phyloP scores from a whole-genome alignment of 2,113 vertebrate species.

The Bubalus kerabau region DNA sequence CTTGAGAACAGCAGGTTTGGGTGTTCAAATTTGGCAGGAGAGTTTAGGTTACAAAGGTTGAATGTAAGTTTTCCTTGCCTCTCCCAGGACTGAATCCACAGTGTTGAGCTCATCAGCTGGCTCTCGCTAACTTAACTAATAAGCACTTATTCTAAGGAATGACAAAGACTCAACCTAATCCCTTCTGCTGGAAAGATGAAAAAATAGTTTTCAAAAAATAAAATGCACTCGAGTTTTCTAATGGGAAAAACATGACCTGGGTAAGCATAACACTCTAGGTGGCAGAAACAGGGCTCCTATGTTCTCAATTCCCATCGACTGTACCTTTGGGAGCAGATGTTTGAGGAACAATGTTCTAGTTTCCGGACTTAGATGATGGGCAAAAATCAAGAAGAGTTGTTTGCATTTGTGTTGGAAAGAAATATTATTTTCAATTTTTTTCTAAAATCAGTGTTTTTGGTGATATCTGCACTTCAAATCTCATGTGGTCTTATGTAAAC shows the following conservation, averaged over 20 bases:
- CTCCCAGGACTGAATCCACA: neutral
- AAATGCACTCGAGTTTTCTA: conserved; percentile 8
- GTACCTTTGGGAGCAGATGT: neutral
- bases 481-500: neutral
- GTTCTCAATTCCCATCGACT: neutral
- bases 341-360: neutral
- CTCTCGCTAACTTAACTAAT: neutral
- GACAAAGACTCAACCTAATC: neutral
- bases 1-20: neutral
- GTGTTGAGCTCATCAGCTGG: neutral
- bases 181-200: neutral
- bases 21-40: neutral
- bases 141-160: neutral
- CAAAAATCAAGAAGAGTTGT: neutral
- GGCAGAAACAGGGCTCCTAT: neutral
- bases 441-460: neutral
- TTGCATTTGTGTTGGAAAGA: neutral
- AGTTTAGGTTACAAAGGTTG: neutral
- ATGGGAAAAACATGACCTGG: neutral
- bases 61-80: neutral
- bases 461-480: neutral
- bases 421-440: neutral
- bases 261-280: neutral
- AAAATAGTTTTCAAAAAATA: neutral
- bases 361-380: neutral